Evolutionary conservation across 2,888 invertebrate species (phyloP).

Genomic region (Mamestra brassicae): DNA sequence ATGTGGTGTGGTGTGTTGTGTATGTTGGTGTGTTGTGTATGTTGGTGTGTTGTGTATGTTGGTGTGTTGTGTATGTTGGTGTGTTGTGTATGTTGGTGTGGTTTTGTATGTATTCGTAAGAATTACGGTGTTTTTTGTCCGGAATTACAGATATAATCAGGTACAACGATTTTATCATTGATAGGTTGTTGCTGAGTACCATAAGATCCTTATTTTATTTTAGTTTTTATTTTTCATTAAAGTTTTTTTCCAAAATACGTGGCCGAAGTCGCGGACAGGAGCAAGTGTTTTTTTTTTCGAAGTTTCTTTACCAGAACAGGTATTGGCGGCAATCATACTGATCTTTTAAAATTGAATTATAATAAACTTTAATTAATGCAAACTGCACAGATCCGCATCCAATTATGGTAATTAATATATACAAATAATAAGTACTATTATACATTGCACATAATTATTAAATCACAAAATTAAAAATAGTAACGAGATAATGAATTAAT

Average conservation of each 20-base stretch:
- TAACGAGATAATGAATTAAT: slow-evolving; percentile 5
- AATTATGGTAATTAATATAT: slow-evolving; percentile 39
- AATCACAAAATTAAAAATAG: not conserved
- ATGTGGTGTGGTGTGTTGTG: too few species aligned
- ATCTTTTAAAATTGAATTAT: not conserved
- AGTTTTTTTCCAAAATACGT: not conserved
- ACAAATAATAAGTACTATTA: slow-evolving; percentile 17
- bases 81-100: too few species aligned
- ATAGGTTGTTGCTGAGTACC: too few species aligned
- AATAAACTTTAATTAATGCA: slow-evolving; percentile 13
- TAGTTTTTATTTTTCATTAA: too few species aligned
- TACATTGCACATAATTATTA: slow-evolving; percentile 23
- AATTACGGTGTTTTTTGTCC: too few species aligned
- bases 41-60: too few species aligned
- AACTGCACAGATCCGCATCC: not conserved
- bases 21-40: too few species aligned
- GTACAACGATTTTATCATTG: too few species aligned
- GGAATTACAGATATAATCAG: too few species aligned
- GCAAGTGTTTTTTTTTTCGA: not conserved
- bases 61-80: too few species aligned
- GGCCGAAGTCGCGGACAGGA: not conserved
- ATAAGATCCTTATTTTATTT: too few species aligned
- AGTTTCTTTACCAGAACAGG: not conserved
- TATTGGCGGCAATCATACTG: not conserved
- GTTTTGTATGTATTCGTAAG: too few species aligned